Base-by-base conservation (phyloP, 2,888 invertebrate species). In the Alentia gelatinosa region DNA sequence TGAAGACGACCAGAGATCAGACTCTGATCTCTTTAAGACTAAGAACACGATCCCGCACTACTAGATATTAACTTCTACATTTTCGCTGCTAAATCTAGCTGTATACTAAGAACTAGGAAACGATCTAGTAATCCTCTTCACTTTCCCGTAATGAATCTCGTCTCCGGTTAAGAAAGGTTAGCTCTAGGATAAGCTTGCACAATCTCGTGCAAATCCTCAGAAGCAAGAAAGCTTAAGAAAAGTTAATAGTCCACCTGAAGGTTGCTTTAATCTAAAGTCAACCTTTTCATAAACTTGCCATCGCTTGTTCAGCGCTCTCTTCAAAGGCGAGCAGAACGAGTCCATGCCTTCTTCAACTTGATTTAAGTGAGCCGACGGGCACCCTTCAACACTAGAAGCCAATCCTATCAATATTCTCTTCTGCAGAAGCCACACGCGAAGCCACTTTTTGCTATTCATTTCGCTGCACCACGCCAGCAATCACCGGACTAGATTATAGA, bases 391-490 rank as follows among this genome's bases (percentile, higher is more conserved):
- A 86, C 42, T 47, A 50, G 47, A 26, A 86, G 26, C 86, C 47
- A 47, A 26, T 47, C 47, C 35, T 47, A 86, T 86, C 86, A 86
- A 86, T 86, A 86, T 42, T 86, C 86, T 23, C 40, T 30, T 86
- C 86, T 33, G 50, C 30, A 12, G 86, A 50, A 86, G 86, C 42
- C 86, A 50, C 86, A 86, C 47, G 30, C 86, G 50, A 86, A 50
- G 50, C 86, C 86, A 47, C 50, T 86, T 86, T 86, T 86, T 86
- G 42, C 50, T 35, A 42, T 47, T 50, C 86, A 86, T 86, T 86
- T 86, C 50, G 47, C 47, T 47, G 35, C 19, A 42, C 30, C 9
- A 33, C 26, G 86, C 47, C 86, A 79, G 86, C 47, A 86, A 50
- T 86, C 47, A 42, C 30, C 47, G 47, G 47, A 86, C 47, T 47